These are phyloP conservation scores for Drosophila barbarae DNA, from an alignment of 2,888 invertebrate genomes.

Conservation along the genomic window DNA sequence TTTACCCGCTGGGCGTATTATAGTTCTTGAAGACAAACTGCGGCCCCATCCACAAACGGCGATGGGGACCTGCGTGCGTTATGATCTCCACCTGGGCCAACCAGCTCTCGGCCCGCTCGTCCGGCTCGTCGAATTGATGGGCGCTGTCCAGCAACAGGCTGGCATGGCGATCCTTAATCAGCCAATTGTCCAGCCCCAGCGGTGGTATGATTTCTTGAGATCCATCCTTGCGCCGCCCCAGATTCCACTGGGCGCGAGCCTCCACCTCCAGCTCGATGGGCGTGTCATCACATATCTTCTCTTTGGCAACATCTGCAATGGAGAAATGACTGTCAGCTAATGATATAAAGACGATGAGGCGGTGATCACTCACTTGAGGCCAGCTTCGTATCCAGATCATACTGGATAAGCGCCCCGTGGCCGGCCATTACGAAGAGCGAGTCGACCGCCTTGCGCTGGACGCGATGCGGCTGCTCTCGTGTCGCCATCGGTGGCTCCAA, in stretches of 20 bases:
- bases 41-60: conserved; percentile 99
- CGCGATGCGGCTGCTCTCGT: conserved; percentile 78
- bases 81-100: conserved; percentile 97
- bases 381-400: conserved; percentile 90
- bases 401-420: conserved; percentile 92
- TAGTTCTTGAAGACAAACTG: conserved; percentile 98
- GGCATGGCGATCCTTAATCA: conserved; percentile 81
- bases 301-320: conserved; percentile 85
- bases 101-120: conserved; percentile 90
- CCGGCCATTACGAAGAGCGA: conserved; percentile 95
- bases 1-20: conserved; percentile 85
- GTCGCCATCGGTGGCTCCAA: conserved; percentile 80
- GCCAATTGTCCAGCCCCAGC: conserved; percentile 85
- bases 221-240: conserved; percentile 82
- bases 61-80: conserved; percentile 97
- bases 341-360: not conserved
- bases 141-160: conserved; percentile 75
- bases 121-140: conserved; percentile 75
- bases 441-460: conserved; percentile 84
- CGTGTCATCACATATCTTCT: conserved; percentile 92
- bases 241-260: conserved; percentile 93
- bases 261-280: conserved; percentile 91
- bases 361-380: conserved; percentile 77
- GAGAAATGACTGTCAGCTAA: not conserved
- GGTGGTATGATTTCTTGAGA: conserved; percentile 87